Evolutionary conservation across 2,888 invertebrate genomes (phyloP).

Genomic region (Spialia ferax): DNA sequence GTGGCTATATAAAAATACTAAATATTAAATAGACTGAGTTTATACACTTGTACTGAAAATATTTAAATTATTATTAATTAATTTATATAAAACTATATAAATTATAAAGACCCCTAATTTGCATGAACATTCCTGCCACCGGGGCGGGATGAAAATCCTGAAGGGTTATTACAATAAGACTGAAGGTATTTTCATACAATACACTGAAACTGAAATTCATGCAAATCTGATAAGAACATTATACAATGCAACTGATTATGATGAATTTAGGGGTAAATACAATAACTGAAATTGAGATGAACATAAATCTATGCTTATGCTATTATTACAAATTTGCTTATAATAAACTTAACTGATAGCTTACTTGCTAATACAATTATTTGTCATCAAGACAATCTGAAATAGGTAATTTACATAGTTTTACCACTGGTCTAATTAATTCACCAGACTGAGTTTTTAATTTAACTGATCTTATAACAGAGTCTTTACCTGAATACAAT

Average conservation of each 20-base stretch:
- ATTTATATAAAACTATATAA: too few relatives aligned
- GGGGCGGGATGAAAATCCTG: slow-evolving; percentile 8
- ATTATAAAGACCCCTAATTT: background rate
- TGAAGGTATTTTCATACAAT: slow-evolving; percentile 7
- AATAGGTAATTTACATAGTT: slow-evolving; percentile 6
- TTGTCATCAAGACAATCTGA: background rate
- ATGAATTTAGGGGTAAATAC: background rate
- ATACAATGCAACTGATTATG: background rate
- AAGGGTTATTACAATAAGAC: slow-evolving; percentile 5
- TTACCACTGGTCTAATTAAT: slow-evolving; percentile 17
- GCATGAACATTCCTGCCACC: slow-evolving; percentile 8
- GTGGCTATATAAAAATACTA: too few relatives aligned
- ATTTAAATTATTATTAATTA: too few relatives aligned
- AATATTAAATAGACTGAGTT: too few relatives aligned
- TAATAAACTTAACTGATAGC: background rate
- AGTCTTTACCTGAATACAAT: slow-evolving; percentile 12
- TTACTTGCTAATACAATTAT: background rate
- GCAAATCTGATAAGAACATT: background rate
- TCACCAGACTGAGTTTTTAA: slow-evolving; percentile 24
- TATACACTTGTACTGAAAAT: too few relatives aligned
- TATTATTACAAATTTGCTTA: background rate
- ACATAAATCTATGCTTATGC: background rate
- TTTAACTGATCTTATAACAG: slow-evolving; percentile 8
- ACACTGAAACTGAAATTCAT: background rate
- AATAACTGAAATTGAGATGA: background rate